Evolutionary conservation across 2,797 vertebrate species (phyloP).

Genomic region (Silurus lanzhouensis): DNA sequence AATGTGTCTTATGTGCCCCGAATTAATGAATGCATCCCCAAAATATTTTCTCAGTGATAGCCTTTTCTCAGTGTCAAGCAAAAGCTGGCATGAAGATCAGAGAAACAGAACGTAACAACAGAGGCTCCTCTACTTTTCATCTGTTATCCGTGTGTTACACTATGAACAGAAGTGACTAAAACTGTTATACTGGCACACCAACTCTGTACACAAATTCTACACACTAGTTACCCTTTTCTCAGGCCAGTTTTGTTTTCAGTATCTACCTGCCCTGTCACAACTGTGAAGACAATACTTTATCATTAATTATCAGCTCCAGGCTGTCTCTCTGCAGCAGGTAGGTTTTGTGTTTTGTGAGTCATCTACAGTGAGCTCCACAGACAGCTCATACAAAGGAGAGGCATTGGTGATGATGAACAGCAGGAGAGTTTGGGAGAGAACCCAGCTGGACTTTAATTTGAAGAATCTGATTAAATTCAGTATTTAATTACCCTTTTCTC

Average conservation of each 20-base stretch:
- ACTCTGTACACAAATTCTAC: background rate
- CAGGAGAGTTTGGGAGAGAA: constrained; percentile 74
- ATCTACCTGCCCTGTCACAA: constrained; percentile 64
- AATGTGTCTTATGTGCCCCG: background rate
- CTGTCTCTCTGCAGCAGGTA: constrained; percentile 64
- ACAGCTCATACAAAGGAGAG: constrained; percentile 59
- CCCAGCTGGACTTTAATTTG: constrained; percentile 86
- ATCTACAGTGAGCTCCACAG: constrained; percentile 68
- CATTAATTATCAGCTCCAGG: constrained; percentile 76
- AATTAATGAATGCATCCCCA: background rate
- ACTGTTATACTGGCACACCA: background rate
- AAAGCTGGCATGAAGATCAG: background rate
- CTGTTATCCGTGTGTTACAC: background rate
- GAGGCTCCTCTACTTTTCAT: background rate
- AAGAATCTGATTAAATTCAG: constrained; percentile 84
- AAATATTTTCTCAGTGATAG: background rate
- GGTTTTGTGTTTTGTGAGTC: constrained; percentile 69
- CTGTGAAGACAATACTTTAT: constrained; percentile 78
- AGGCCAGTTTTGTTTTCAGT: constrained; percentile 68
- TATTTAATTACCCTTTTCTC: constrained; percentile 83
- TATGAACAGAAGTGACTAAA: background rate
- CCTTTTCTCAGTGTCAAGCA: background rate
- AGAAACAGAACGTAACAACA: background rate
- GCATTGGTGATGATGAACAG: constrained; percentile 70
- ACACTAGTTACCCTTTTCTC: constrained; percentile 63